Base-by-base conservation (phyloP, 2,888 invertebrate genomes). In the Drosophila stalkeri region DNA sequence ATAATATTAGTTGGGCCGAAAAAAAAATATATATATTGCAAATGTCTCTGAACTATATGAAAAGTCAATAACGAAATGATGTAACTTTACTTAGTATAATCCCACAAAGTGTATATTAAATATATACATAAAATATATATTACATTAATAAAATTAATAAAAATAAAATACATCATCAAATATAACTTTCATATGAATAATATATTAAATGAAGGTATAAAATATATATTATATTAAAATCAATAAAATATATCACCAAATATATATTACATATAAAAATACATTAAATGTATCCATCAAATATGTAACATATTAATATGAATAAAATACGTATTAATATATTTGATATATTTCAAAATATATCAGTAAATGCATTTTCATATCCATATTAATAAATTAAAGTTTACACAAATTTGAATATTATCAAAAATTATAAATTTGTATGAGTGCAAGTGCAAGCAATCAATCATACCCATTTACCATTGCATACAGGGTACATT, bases 1-100 rank as follows among this genome's bases (percentile, higher is more conserved):
- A 16, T 9, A 3, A n/a, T 4, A 9, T 9, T 11, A 18, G 11
- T 18, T 20, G 11, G 1, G 0, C 3, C 4, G 3, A 18, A 2
- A 44, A 12, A 20, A 0, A 18, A 18, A 18, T 18, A 5, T 18
- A 20, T 9, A 2, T 6, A 2, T n/a, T 18, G 12, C 6, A 2
- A 5, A 20, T 43, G 11, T 18, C 2, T 18, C 11, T 43, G 18
- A 43, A 12, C 11, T 11, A 43, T 11, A 2, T 20, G 12, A 5
- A 12, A 20, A 20, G 12, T 1, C 5, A 11, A 20, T 12, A 8
- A 20, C 11, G 3, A 44, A 12, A 12, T 20, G 4, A 20, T 43
- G 11, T 43, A 2, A 1, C 9, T 43, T 18, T 11, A 18, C 1
- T 1, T 16, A 14, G 37, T 4, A 16, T 37, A 37, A 37, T 37